Evolutionary conservation across 2,888 invertebrate species (phyloP).

Genomic region (Tenodera sinensis): DNA sequence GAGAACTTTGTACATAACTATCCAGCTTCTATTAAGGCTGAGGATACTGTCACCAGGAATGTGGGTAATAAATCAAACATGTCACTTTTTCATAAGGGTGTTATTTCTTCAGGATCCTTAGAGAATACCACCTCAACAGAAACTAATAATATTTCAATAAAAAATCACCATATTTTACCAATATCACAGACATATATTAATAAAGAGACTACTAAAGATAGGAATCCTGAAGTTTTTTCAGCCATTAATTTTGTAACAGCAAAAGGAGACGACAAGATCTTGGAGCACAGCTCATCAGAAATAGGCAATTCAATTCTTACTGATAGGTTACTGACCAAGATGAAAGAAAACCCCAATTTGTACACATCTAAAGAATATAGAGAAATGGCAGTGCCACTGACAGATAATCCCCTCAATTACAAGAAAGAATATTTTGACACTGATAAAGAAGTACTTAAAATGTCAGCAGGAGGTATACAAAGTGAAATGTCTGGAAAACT

Average conservation of each 20-base stretch:
- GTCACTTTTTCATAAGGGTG: not conserved
- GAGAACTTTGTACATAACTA: not conserved
- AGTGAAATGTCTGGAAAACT: not conserved
- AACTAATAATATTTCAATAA: not conserved
- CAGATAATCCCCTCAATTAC: not conserved
- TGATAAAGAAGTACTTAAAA: not conserved
- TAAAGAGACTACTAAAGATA: not conserved
- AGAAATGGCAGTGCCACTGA: not conserved
- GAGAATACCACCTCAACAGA: not conserved
- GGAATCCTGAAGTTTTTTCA: not conserved
- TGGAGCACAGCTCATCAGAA: not conserved
- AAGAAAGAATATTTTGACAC: not conserved
- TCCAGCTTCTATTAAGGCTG: not conserved
- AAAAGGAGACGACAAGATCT: not conserved
- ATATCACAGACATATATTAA: not conserved
- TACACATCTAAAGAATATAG: not conserved
- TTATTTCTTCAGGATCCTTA: not conserved
- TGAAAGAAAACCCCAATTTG: not conserved
- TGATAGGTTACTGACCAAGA: not conserved
- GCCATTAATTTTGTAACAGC: not conserved
- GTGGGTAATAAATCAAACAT: not conserved
- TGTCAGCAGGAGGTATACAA: not conserved
- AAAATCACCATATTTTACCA: not conserved
- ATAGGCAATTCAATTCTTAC: not conserved
- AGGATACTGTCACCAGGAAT: not conserved